Base-by-base conservation (phyloP, 1,140 invertebrate genomes). In the Lethocerus indicus region DNA sequence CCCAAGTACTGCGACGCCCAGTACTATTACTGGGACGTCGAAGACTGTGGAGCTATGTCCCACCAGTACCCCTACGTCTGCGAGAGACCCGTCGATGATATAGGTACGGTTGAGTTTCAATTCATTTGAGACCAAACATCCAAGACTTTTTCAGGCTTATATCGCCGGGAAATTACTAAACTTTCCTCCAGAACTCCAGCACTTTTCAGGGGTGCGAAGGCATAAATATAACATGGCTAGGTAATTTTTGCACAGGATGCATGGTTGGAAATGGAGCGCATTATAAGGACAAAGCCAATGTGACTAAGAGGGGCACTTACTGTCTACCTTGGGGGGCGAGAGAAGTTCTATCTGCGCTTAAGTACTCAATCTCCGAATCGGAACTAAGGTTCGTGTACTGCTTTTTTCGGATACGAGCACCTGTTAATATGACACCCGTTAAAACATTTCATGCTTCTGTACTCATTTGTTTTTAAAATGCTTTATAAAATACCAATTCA, bases 11-110 rank as follows among this genome's bases (percentile, higher is more conserved):
- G 59, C 50, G 59, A 59, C 5, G 57, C 68, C 20, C 70, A 72
- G 55, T 73, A 74, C 50, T 73, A 67, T 58, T 73, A 70, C 51
- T 74, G 72, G 72, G 65, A 68, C 18, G 54, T 60, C 3, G 69
- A 71, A 40, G 67, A 71, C 49, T 73, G 72, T 49, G 60, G 58
- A 4, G 53, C 58, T 12, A 62, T 63, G 21, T 59, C 56, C 20
- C 63, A 67, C 20, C 64, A 60, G 20, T 65, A 71, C 44, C 65
- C 67, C 3, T 72, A 66, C 43, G 58, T 74, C 48, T 74, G 72
- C 57, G 63, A 74, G 56, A 66, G 66, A 47, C 58, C 62, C 23
- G 67, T 67, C 42, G 60, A 68, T 36, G 63, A 73, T 39, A 70
- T 73, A 49, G 69, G 71, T 71, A 47, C 59, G 51, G n/a, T n/a